Conservation (phyloP, 2,797 vertebrate genomes). For the Hydrophis major region DNA sequence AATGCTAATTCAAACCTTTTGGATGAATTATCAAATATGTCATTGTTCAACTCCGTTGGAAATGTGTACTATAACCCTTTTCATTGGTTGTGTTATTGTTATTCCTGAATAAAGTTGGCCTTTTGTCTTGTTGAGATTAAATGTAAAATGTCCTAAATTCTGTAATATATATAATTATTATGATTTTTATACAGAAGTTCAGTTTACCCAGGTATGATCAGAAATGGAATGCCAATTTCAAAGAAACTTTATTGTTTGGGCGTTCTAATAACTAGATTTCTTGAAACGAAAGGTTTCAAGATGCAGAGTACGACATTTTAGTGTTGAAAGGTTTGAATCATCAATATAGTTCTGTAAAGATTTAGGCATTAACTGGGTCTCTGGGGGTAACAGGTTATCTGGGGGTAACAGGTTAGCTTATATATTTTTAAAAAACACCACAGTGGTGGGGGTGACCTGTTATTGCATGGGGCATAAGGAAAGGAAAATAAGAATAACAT, state of each 20-base stretch:
- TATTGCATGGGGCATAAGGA: not conserved
- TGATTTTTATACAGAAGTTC: not conserved
- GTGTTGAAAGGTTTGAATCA: not conserved
- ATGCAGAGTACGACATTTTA: not conserved
- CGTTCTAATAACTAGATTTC: not conserved
- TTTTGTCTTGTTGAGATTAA: not conserved
- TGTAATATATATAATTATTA: not conserved
- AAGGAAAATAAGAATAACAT: not conserved
- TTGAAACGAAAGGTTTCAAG: not conserved
- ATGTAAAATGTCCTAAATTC: rapidly evolving
- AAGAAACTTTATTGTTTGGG: not conserved
- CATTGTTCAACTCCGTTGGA: too few relatives aligned
- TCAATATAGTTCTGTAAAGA: not conserved
- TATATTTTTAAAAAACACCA: not conserved
- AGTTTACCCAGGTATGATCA: not conserved
- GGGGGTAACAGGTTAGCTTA: not conserved
- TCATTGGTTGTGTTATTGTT: not conserved
- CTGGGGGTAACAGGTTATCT: not conserved
- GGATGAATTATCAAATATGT: not conserved
- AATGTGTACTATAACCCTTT: not conserved
- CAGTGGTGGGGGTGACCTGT: not conserved
- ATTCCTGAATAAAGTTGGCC: not conserved
- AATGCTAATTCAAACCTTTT: not conserved
- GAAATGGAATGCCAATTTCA: not conserved
- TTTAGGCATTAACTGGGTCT: not conserved